A percentile compares a stretch with the other conserved stretches of the same genome.
These are phyloP conservation scores for Ploceus nigricollis DNA, from an alignment of 2,113 vertebrate genomes.

Conservation along the genomic window DNA sequence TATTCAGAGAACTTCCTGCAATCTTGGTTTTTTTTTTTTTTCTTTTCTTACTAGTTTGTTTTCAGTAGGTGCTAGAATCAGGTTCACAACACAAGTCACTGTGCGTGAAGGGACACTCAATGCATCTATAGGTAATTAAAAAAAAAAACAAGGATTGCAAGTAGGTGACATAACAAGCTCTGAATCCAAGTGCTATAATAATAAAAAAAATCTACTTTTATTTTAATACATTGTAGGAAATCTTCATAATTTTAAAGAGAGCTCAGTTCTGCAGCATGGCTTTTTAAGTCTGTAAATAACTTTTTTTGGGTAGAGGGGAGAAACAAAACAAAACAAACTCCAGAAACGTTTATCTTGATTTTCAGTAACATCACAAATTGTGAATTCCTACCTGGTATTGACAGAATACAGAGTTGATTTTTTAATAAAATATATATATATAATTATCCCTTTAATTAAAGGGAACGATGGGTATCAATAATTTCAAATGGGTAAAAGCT, in stretches of 20 bases:
- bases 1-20: constrained; percentile 79
- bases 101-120: constrained; percentile 82
- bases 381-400: constrained; percentile 92
- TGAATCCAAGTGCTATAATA: constrained; percentile 95
- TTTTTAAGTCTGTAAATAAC: constrained; percentile 99
- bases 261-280: constrained; percentile 90
- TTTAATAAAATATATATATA: constrained; percentile 85
- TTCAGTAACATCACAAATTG: constrained; percentile 87
- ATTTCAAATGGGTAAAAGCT: constrained; percentile 75
- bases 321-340: constrained; percentile 75
- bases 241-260: constrained; percentile 94
- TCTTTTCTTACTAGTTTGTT: constrained; percentile 58
- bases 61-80: constrained; percentile 90
- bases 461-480: constrained; percentile 84
- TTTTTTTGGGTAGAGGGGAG: constrained; percentile 76
- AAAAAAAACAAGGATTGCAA: constrained; percentile 74
- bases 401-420: constrained; percentile 91
- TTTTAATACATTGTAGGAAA: constrained; percentile 99
- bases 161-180: constrained; percentile 81
- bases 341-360: constrained; percentile 73
- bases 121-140: constrained; percentile 56
- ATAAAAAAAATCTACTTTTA: constrained; percentile 95
- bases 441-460: constrained; percentile 95
- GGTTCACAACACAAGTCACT: constrained; percentile 83
- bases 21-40: constrained; percentile 50